Conservation (phyloP, 2,113 vertebrate genomes). For the Amia ocellicauda region DNA sequence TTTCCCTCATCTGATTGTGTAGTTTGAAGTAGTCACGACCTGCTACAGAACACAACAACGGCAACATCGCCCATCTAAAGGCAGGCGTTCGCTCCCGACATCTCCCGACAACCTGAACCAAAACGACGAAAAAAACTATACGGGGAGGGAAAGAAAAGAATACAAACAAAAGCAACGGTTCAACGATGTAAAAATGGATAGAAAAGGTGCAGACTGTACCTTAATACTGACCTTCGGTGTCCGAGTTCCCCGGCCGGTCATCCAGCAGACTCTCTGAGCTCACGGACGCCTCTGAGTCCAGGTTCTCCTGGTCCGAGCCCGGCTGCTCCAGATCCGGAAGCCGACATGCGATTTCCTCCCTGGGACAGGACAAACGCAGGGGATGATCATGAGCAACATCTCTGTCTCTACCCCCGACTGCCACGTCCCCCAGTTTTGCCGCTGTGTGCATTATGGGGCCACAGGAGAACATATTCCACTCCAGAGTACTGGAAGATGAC, state of each 20-base stretch:
- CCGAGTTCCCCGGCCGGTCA: slow-evolving; percentile 59
- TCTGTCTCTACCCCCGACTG: too few relatives aligned
- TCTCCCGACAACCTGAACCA: too few relatives aligned
- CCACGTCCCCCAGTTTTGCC: too few relatives aligned
- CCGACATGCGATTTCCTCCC: slow-evolving; percentile 89
- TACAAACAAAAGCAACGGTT: too few relatives aligned
- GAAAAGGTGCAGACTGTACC: slow-evolving; percentile 43
- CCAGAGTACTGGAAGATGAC: too few relatives aligned
- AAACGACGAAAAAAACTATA: slow-evolving; percentile 17
- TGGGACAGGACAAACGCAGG: slow-evolving; percentile 30
- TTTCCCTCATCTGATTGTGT: too few relatives aligned
- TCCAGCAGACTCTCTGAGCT: slow-evolving; percentile 94
- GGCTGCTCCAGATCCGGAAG: slow-evolving; percentile 91
- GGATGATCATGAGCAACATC: background rate
- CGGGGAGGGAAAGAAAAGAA: background rate
- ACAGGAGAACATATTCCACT: too few relatives aligned
- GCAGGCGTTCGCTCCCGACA: too few relatives aligned
- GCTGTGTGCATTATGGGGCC: too few relatives aligned
- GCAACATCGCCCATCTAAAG: too few relatives aligned
- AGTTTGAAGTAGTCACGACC: too few relatives aligned
- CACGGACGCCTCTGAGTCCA: slow-evolving; percentile 86
- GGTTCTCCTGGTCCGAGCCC: slow-evolving; percentile 90
- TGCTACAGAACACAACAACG: too few relatives aligned
- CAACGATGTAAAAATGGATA: background rate
- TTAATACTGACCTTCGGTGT: slow-evolving; percentile 86